Conservation (phyloP, 2,113 vertebrate genomes). For the Mesoclemmys tuberculata region DNA sequence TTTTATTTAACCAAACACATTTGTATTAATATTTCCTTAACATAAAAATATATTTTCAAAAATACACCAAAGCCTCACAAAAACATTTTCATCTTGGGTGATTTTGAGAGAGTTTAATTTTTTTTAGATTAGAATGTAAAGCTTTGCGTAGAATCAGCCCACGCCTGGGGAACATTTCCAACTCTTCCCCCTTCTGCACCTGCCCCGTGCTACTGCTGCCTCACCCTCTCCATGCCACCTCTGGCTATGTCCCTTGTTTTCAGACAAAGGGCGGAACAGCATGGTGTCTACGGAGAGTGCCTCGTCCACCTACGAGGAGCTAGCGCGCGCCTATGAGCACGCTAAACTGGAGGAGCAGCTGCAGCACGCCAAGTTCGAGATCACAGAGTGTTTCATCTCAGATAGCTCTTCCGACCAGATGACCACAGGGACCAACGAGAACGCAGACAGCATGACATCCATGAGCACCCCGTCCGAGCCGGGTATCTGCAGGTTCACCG, state of each 20-base stretch:
- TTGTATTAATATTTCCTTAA: too few relatives aligned
- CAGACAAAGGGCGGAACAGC: constrained; percentile 98
- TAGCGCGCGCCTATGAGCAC: constrained; percentile 94
- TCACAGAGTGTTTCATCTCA: constrained; percentile 97
- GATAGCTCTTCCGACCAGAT: constrained; percentile 97
- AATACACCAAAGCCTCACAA: too few relatives aligned
- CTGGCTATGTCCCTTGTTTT: fast-evolving
- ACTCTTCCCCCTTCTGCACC: too few relatives aligned
- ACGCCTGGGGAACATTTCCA: fast-evolving
- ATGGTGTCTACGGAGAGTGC: constrained; percentile 98
- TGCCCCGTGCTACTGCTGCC: too few relatives aligned
- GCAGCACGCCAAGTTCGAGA: constrained; percentile 96
- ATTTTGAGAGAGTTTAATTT: not conserved
- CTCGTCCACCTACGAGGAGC: constrained; percentile 95
- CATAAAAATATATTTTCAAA: too few relatives aligned
- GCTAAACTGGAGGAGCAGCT: constrained; percentile 97
- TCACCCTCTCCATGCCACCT: not conserved
- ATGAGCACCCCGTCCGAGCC: constrained; percentile 90
- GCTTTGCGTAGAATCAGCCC: fast-evolving
- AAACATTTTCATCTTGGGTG: not conserved
- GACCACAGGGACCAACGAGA: constrained; percentile 96
- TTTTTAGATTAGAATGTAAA: not conserved
- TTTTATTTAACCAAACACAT: too few relatives aligned
- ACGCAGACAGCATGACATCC: constrained; percentile 96
- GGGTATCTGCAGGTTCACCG: constrained; percentile 87